Conservation (phyloP, 2,797 vertebrate species). For the Paedocypris micromegethes region DNA sequence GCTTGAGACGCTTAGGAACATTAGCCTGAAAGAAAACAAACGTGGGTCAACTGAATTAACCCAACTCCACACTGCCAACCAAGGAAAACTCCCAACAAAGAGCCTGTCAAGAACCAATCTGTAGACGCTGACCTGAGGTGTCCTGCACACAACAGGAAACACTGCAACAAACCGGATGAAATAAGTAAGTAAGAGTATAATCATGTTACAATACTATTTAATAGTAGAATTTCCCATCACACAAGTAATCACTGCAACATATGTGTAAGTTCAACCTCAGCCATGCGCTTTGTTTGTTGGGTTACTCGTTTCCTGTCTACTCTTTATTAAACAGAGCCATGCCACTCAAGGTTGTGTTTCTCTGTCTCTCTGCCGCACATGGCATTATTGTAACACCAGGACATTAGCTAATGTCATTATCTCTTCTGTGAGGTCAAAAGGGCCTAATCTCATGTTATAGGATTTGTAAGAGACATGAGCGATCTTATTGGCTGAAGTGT, state of each 20-base stretch:
- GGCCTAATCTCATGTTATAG: constrained; percentile 71
- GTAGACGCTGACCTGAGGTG: constrained; percentile 28
- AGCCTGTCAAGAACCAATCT: constrained; percentile 33
- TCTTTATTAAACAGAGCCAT: constrained; percentile 5
- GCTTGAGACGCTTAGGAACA: constrained; percentile 48
- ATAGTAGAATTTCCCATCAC: too few relatives aligned
- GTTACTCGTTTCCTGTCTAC: background rate
- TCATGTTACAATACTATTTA: too few relatives aligned
- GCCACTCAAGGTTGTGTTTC: constrained; percentile 10
- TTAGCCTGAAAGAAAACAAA: constrained; percentile 41
- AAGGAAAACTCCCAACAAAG: constrained; percentile 34
- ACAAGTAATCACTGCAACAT: too few relatives aligned
- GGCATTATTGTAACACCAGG: constrained; percentile 59
- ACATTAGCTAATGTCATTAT: constrained; percentile 76
- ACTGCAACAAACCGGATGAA: constrained; percentile 19
- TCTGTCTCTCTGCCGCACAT: constrained; percentile 51
- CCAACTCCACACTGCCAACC: constrained; percentile 41
- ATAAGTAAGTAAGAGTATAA: background rate
- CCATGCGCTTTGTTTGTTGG: background rate
- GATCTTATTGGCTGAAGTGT: constrained; percentile 68
- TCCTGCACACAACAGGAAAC: constrained; percentile 31
- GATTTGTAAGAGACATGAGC: constrained; percentile 69
- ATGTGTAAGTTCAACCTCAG: background rate
- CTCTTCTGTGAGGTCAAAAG: constrained; percentile 68
- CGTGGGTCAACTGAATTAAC: constrained; percentile 46